Base-by-base conservation (phyloP, 2,888 invertebrate genomes). In the Athalia cordata region DNA sequence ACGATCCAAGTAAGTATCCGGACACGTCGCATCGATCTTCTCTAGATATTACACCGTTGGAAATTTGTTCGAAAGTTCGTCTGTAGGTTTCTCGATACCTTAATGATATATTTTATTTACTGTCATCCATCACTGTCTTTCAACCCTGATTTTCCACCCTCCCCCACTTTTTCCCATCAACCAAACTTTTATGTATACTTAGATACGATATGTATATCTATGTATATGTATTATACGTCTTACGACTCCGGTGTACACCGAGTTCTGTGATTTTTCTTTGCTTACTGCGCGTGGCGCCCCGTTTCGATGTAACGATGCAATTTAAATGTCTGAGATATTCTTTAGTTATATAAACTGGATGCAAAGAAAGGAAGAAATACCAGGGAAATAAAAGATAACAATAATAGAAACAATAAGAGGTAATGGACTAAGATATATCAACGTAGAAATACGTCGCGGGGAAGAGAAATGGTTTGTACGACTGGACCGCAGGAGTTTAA, bases 251-350 rank as follows among this genome's bases (percentile, higher is more conserved):
- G 29, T 29, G 29, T 29, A 29, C 29, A 29, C 29, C 29, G 29
- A 29, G 68, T 68, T 50, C 29, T 50, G 29, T 15, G 52, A 79
- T 64, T 57, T 77, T 80, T 74, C 62, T 77, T 50, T 70, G 64
- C 67, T 52, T 45, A 45, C 59, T 11, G 72, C 62, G 67, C 45
- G 77, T 79, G 80, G 81, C 82, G 80, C 83, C 82, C 81, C 80
- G 80, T 29, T 75, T 81, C 82, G 82, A 82, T 85, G 83, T 85
- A 83, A 85, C 84, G 84, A 85, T 83, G 84, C 84, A 83, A 85
- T 85, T 85, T 83, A 82, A 84, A 77, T 81, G 84, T 85, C 84
- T 84, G 83, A 82, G 80, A 82, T 80, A 80, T 80, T 80, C 62
- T 62, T 64, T n/a, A 68, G 79, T 29, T 29, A 29, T 29, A 29